Evolutionary conservation across 2,113 vertebrate species (phyloP).

Genomic region (Paraplagusia blochii): DNA sequence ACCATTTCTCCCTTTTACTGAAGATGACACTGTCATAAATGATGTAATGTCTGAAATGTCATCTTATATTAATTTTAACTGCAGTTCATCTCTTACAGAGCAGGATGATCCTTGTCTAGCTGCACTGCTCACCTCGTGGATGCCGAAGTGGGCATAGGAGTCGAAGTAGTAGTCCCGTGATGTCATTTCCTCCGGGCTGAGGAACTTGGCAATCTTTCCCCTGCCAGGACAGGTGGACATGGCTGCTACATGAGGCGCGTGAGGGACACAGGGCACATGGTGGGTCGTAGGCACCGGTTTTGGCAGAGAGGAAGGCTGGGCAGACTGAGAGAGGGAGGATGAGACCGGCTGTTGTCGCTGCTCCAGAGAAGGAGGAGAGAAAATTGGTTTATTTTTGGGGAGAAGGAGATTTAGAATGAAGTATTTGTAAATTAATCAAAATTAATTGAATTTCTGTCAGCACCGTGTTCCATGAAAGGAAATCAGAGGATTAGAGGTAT

Average conservation of each 20-base stretch:
- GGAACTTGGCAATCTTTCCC: constrained; percentile 89
- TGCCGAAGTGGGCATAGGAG: constrained; percentile 98
- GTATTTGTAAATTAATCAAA: too few relatives aligned
- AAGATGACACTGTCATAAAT: too few relatives aligned
- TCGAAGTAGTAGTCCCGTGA: constrained; percentile 98
- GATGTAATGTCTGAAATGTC: neutral
- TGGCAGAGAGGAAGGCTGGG: constrained; percentile 78
- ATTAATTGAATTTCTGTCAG: too few relatives aligned
- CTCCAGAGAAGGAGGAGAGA: neutral
- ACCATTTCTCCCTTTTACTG: too few relatives aligned
- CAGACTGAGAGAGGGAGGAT: constrained; percentile 78
- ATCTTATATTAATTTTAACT: neutral
- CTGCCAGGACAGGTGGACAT: constrained; percentile 85
- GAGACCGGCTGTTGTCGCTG: constrained; percentile 69
- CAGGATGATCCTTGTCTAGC: neutral
- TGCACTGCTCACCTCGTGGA: constrained; percentile 87
- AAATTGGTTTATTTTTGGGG: neutral
- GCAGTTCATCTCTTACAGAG: constrained; percentile 7
- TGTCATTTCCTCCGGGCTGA: constrained; percentile 97
- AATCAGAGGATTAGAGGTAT: too few relatives aligned
- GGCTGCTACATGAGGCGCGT: constrained; percentile 69
- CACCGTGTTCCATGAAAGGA: too few relatives aligned
- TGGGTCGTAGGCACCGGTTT: constrained; percentile 84
- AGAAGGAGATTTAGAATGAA: neutral
- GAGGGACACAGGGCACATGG: constrained; percentile 75